Evolutionary conservation across 2,888 invertebrate species (phyloP).

Genomic region (Agonopterix heracliana): DNA sequence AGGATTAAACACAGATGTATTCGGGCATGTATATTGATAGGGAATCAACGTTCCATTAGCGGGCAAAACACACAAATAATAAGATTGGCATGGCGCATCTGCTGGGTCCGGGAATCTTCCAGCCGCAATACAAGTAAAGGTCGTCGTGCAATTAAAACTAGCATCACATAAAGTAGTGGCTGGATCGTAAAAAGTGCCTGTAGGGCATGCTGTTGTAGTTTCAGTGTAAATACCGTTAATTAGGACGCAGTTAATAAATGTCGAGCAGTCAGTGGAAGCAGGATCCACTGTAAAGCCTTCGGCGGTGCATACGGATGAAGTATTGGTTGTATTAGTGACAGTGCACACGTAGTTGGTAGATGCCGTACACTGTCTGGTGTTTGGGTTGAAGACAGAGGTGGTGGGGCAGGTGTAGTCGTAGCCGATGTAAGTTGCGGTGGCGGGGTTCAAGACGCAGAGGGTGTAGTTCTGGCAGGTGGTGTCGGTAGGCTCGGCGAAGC

Average conservation of each 20-base stretch:
- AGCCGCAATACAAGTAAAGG: slow-evolving; percentile 45
- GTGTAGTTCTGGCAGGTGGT: slow-evolving; percentile 60
- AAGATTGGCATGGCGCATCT: slow-evolving; percentile 55
- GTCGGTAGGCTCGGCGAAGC: slow-evolving; percentile 50
- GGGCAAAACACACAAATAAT: slow-evolving; percentile 49
- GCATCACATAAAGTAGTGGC: slow-evolving; percentile 50
- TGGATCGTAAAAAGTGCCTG: slow-evolving; percentile 44
- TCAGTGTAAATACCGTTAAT: slow-evolving; percentile 39
- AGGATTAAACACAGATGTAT: slow-evolving; percentile 58
- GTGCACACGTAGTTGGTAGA: slow-evolving; percentile 45
- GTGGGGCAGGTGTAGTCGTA: slow-evolving; percentile 60
- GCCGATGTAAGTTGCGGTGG: slow-evolving; percentile 30
- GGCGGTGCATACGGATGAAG: slow-evolving; percentile 37
- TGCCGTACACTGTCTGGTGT: slow-evolving; percentile 39
- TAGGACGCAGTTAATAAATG: slow-evolving; percentile 50
- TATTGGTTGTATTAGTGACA: slow-evolving; percentile 22
- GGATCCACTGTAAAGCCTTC: slow-evolving; percentile 52
- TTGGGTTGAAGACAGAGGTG: slow-evolving; percentile 57
- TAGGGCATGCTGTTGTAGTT: slow-evolving; percentile 44
- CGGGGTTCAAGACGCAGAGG: slow-evolving; percentile 40
- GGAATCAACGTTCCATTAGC: slow-evolving; percentile 35
- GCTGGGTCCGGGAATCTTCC: slow-evolving; percentile 55
- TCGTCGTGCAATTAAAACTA: slow-evolving; percentile 37
- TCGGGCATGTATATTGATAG: slow-evolving; percentile 57
- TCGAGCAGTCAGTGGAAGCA: slow-evolving; percentile 40